Evolutionary conservation across 2,888 invertebrate species (phyloP).

Genomic region (Agrilus biguttatus): DNA sequence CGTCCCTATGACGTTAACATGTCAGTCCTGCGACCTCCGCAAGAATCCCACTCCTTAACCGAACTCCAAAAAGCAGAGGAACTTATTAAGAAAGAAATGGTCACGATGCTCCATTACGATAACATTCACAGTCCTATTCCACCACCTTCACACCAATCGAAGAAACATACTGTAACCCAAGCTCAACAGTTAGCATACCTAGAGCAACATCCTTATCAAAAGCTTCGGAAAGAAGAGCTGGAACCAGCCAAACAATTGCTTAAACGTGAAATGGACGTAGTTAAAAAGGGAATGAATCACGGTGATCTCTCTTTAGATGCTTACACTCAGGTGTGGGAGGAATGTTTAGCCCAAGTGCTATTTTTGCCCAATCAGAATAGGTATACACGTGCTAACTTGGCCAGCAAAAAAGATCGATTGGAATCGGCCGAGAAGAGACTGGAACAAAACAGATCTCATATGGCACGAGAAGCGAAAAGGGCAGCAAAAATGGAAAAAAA

Average conservation of each 20-base stretch:
- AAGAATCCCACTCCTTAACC: constrained; percentile 62
- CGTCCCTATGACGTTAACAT: constrained; percentile 78
- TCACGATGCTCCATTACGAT: constrained; percentile 88
- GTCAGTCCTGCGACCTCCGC: constrained; percentile 61
- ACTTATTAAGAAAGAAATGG: constrained; percentile 90
- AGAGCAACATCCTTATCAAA: constrained; percentile 74
- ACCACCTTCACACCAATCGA: constrained; percentile 27
- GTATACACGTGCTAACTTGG: constrained; percentile 87
- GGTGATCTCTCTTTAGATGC: constrained; percentile 85
- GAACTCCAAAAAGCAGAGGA: constrained; percentile 93
- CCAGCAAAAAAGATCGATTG: constrained; percentile 89
- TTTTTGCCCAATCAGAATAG: constrained; percentile 62
- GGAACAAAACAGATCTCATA: constrained; percentile 87
- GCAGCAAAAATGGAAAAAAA: constrained; percentile 98
- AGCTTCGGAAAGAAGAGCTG: constrained; percentile 53
- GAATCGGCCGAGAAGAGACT: constrained; percentile 86
- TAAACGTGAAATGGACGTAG: constrained; percentile 73
- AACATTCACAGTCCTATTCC: constrained; percentile 60
- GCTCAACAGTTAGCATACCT: constrained; percentile 67
- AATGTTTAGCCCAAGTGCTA: constrained; percentile 83
- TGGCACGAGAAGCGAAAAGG: constrained; percentile 92
- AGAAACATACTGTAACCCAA: constrained; percentile 38
- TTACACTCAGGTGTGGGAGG: constrained; percentile 89
- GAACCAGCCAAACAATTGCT: constrained; percentile 49
- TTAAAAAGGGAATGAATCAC: constrained; percentile 88